Evolutionary conservation across 2,888 invertebrate species (phyloP).

Genomic region (Adelognathus sp.): DNA sequence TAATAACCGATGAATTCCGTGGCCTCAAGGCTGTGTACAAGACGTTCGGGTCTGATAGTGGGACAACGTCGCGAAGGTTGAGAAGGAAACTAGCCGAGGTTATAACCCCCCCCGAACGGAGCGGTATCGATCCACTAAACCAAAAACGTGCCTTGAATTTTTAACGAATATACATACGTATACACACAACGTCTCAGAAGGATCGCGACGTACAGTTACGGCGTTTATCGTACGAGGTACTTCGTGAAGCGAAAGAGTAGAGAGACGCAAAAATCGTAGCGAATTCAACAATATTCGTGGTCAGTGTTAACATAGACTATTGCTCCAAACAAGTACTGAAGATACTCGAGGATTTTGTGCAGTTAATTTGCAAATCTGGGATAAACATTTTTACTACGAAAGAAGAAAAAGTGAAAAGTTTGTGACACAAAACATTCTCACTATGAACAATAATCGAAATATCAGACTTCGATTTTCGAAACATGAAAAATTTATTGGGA

Average conservation of each 20-base stretch:
- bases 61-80: neutral
- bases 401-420: too few relatives aligned
- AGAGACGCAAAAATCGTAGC: neutral
- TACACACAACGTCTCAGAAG: constrained; percentile 27
- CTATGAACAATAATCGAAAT: too few relatives aligned
- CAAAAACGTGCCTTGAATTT: constrained; percentile 64
- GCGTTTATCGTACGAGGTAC: neutral
- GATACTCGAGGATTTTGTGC: too few relatives aligned
- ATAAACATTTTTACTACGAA: too few relatives aligned
- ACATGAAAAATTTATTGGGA: too few relatives aligned
- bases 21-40: neutral
- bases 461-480: too few relatives aligned
- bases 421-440: too few relatives aligned
- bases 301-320: too few relatives aligned
- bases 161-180: constrained; percentile 53
- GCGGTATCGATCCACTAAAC: constrained; percentile 62
- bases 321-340: too few relatives aligned
- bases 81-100: constrained; percentile 3
- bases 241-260: neutral
- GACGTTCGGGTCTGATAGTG: neutral
- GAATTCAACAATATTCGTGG: too few relatives aligned
- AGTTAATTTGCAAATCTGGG: too few relatives aligned
- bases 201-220: constrained; percentile 48
- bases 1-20: neutral
- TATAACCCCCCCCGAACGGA: too few relatives aligned